phyloP scores from a whole-genome alignment of 2,888 invertebrate genomes.

The Macropis europaea region DNA sequence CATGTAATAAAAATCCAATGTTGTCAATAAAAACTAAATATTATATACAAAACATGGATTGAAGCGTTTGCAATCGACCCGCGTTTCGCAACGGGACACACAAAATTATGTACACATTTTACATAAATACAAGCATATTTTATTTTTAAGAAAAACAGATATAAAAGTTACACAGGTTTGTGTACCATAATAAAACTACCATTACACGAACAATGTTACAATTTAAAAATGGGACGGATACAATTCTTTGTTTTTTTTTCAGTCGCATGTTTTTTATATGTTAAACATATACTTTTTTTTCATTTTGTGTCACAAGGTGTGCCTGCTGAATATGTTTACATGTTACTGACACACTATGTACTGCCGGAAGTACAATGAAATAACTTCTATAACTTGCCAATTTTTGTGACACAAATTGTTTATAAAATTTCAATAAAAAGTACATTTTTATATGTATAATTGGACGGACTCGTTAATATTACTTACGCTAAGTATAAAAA shows the following conservation, averaged over 20 bases:
- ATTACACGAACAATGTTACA: conserved; percentile 15
- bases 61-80: not conserved
- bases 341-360: not conserved
- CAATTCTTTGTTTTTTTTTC: conserved; percentile 9
- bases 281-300: not conserved
- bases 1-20: conserved; percentile 79
- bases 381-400: too few relatives aligned
- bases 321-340: not conserved
- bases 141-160: conserved; percentile 48
- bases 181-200: conserved; percentile 10
- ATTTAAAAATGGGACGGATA: conserved; percentile 49
- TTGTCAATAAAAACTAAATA: conserved; percentile 79
- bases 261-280: not conserved
- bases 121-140: conserved; percentile 43
- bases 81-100: not conserved
- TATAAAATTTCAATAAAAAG: not conserved
- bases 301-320: not conserved
- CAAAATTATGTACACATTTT: not conserved
- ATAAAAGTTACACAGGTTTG: conserved; percentile 59
- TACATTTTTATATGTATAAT: conserved; percentile 18
- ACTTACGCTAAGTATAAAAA: conserved; percentile 33
- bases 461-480: conserved; percentile 58
- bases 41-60: conserved; percentile 55
- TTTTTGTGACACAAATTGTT: not conserved
- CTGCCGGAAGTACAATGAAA: not conserved